Conservation (phyloP, 2,113 vertebrate species). For the Spheniscus mendiculus region DNA sequence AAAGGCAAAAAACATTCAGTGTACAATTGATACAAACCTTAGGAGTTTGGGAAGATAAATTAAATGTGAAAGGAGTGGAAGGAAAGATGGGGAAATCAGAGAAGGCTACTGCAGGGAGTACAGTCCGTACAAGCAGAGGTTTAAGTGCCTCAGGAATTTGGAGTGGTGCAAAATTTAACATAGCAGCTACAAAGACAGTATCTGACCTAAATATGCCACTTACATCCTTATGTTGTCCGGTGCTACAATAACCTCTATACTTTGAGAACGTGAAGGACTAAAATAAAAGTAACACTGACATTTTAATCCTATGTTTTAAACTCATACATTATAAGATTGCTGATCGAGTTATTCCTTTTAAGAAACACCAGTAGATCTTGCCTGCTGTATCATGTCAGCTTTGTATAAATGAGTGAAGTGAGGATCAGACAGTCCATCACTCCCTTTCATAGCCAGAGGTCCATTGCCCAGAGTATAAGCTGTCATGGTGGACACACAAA, state of each 20-base stretch:
- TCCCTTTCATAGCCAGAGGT: not conserved
- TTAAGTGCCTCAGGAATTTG: constrained; percentile 30
- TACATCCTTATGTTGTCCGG: not conserved
- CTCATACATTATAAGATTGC: not conserved
- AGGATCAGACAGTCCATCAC: not conserved
- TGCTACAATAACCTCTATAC: not conserved
- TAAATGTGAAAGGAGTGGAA: not conserved
- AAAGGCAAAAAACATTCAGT: not conserved
- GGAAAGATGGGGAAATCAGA: constrained; percentile 6
- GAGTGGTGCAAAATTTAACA: constrained; percentile 45
- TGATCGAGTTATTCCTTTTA: not conserved
- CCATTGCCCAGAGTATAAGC: not conserved
- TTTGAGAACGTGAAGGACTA: not conserved
- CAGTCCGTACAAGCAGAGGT: not conserved
- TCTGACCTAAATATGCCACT: constrained; percentile 52
- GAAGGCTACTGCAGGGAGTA: not conserved
- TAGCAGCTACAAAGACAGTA: constrained; percentile 26
- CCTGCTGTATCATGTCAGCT: not conserved
- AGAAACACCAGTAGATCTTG: not conserved
- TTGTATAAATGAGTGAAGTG: not conserved
- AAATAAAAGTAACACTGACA: not conserved
- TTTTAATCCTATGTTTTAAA: not conserved
- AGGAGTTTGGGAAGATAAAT: not conserved
- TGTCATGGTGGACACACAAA: not conserved
- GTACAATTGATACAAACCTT: constrained; percentile 7